Evolutionary conservation across 1,140 invertebrate species (phyloP).

Genomic region (Megalopta genalis): DNA sequence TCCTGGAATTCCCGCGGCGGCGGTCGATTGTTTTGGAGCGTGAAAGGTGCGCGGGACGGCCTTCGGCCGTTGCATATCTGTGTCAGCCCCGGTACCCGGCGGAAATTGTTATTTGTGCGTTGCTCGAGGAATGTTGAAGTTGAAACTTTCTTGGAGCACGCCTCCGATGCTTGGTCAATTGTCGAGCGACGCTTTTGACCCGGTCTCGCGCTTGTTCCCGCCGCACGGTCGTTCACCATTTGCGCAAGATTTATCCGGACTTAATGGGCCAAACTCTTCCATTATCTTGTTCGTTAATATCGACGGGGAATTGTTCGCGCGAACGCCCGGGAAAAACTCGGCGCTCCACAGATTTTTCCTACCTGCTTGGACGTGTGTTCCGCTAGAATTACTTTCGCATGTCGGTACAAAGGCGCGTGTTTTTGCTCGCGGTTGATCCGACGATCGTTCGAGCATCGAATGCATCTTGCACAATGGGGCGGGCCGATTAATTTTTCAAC

Average conservation of each 20-base stretch:
- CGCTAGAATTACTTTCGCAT: no score
- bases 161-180: slow-evolving; percentile 7
- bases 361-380: no score
- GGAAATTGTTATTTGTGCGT: slow-evolving; percentile 44
- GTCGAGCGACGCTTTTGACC: background rate
- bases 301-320: no score
- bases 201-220: background rate
- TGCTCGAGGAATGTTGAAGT: slow-evolving; percentile 13
- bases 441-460: no score
- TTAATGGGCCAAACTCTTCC: background rate
- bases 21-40: slow-evolving; percentile 49
- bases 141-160: slow-evolving; percentile 9
- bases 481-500: no score
- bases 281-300: no score
- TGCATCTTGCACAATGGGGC: no score
- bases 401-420: no score
- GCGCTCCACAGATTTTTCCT: no score
- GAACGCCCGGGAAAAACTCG: no score
- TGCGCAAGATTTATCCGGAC: background rate
- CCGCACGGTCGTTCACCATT: background rate
- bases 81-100: slow-evolving; percentile 14
- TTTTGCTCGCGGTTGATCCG: no score
- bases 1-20: slow-evolving; percentile 16
- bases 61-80: slow-evolving; percentile 40
- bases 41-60: slow-evolving; percentile 45